Base-by-base conservation (phyloP, 92 coral and sea anemone species). In the Scolanthus callimorphus region DNA sequence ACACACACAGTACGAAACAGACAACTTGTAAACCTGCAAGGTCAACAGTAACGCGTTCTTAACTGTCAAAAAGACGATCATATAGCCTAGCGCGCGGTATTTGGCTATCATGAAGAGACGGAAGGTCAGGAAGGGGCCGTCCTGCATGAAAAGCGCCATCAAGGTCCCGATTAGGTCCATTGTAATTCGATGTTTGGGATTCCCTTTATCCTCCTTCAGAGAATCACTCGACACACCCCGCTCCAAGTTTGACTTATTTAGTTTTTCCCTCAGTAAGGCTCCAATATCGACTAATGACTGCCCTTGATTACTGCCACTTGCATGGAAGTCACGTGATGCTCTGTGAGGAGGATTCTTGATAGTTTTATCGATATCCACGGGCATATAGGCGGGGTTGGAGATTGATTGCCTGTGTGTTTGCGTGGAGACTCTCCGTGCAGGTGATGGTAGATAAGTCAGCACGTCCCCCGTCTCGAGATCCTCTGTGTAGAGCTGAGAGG, bases 1-100 rank as follows among this genome's bases (percentile, higher is more conserved):
- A 28, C 99, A 94, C 37, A 85, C 77, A 62, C 99, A 94, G 29
- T 88, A 83, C 49, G 80, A 77, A 26, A 94, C 91, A 25, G 94
- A 89, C 13, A 94, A 81, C 27, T 90, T 83, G 68, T 94, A 94
- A 20, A 94, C 83, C 59, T 94, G 96, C 27, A 94, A 48, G 9
- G 81, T 78, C 23, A 94, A 67, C 13, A 94, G 84, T 53, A 94
- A 71, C n/a, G 96, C 95, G 50, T 94, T 94, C 48, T 94, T 94
- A 1, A 79, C 99, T 3, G 96, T 89, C 64, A 94, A 74, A 55
- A 94, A 94, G 13, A 94, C 81, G 20, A 94, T 85, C 99, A 94
- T 94, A 50, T 94, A 94, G 45, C 83, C 90, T 39, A 88, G 77
- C n/a, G 96, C 89, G 27, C 59, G 68, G 59, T 94, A 78, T n/a